phyloP scores from a whole-genome alignment of 1,140 invertebrate species.

The Listronotus oregonensis region DNA sequence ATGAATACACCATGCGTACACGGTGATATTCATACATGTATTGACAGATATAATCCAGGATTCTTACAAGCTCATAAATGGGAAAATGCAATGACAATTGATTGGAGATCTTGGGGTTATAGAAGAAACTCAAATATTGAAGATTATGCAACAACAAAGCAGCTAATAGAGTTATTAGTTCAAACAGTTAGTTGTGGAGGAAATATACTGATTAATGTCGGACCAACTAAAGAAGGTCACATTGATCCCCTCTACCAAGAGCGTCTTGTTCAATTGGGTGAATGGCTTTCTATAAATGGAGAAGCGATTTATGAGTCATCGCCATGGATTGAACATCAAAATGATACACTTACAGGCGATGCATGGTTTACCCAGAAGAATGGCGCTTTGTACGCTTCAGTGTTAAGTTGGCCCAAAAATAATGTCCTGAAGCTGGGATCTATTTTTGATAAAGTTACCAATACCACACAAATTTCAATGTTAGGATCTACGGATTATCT shows the following conservation, averaged over 20 bases:
- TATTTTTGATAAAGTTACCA: constrained; percentile 50
- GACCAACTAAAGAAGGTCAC: constrained; percentile 87
- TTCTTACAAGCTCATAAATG: constrained; percentile 78
- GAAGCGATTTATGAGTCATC: constrained; percentile 83
- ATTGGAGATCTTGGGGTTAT: constrained; percentile 87
- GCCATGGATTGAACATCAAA: constrained; percentile 84
- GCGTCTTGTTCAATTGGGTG: constrained; percentile 71
- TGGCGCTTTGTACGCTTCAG: constrained; percentile 65
- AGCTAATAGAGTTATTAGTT: constrained; percentile 75
- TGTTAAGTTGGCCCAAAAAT: constrained; percentile 69
- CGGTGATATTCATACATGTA: constrained; percentile 85
- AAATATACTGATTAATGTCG: constrained; percentile 89
- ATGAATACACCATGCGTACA: constrained; percentile 77
- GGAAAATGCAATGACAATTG: constrained; percentile 93
- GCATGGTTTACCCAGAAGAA: constrained; percentile 73
- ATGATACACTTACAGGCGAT: constrained; percentile 72
- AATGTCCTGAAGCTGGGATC: constrained; percentile 60
- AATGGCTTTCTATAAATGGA: constrained; percentile 84
- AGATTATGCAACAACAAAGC: constrained; percentile 75
- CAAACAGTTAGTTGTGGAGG: constrained; percentile 85
- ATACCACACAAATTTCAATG: constrained; percentile 45
- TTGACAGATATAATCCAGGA: constrained; percentile 89
- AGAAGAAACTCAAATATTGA: constrained; percentile 71
- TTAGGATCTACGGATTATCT: constrained; percentile 49
- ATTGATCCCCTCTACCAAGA: constrained; percentile 91